These are phyloP conservation scores for Peromyscus nudipes DNA, from an alignment of 2,797 vertebrate species.

Conservation along the genomic window DNA sequence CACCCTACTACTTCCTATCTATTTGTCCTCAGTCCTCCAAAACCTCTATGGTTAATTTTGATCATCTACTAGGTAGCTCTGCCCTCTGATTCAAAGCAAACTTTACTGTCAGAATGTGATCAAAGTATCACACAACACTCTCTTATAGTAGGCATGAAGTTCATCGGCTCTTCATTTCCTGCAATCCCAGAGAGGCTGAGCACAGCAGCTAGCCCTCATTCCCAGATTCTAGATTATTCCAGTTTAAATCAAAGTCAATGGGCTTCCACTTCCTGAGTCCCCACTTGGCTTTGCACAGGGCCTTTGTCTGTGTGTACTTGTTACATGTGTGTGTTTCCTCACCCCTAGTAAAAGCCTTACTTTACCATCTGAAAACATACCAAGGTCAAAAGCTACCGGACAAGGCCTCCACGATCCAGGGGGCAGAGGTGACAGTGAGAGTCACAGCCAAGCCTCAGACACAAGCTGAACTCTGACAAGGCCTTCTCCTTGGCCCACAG, in stretches of 20 bases:
- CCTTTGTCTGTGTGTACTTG: background rate
- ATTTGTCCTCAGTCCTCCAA: too few relatives aligned
- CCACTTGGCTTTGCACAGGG: background rate
- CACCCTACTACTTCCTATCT: too few relatives aligned
- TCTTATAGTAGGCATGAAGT: background rate
- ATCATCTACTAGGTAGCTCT: too few relatives aligned
- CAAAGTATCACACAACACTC: too few relatives aligned
- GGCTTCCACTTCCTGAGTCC: background rate
- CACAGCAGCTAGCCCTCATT: background rate
- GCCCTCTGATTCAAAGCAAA: too few relatives aligned
- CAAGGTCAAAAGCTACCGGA: background rate
- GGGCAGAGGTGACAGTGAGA: background rate
- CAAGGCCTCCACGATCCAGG: background rate
- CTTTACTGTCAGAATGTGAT: too few relatives aligned
- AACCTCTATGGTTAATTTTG: too few relatives aligned
- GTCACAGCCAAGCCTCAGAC: background rate
- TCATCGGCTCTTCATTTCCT: background rate
- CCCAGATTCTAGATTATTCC: background rate
- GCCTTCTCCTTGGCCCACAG: background rate
- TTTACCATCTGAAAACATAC: background rate
- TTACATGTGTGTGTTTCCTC: too few relatives aligned
- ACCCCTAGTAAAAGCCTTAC: background rate
- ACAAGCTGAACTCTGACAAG: background rate
- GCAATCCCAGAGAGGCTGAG: background rate
- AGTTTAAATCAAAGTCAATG: background rate